Evolutionary conservation across 2,888 invertebrate species (phyloP), one percentile per base, ranked within the genome.

Genomic region (Pollenia angustigena): DNA sequence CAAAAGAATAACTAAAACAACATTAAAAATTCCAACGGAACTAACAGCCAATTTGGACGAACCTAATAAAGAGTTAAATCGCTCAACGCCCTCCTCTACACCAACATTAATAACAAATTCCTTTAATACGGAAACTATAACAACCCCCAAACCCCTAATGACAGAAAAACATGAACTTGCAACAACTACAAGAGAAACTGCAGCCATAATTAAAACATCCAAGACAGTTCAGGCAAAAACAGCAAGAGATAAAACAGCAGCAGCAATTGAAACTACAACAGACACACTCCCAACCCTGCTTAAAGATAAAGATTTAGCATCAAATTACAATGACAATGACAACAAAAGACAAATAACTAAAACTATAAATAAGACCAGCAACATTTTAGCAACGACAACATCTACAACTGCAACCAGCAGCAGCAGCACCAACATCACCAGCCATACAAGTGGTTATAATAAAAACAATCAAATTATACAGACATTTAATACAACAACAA

Each of bases 261-360:
- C n/a, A 32, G n/a, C 46, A 54, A 6, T 56, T 72, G 69, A 54
- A 76, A 60, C 68, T 62, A 69, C 68, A 81, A 48, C 62, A 56
- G 46, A 56, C 23, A 46, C 48, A 40, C 1, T 64, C 68, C 56
- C 54, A 56, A 14, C 52, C 44, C 60, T 60, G 72, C n/a, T 83
- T 72, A 46, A 62, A 84, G 80, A 83, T 85, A 88, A 83, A 78
- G 82, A 83, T 86, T 83, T 84, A 85, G 81, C 81, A 80, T 76
- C 76, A 82, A 87, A 87, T 85, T 81, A 88, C 85, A 88, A 81
- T 81, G 83, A 81, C 80, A 87, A 76, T 69, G 85, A 75, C 64
- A 80, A 64, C 64, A 83, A 78, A 75, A 80, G 66, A 79, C 68
- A 80, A 85, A 82, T 50, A 69, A 83, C 42, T 14, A 54, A 58